A percentile compares a stretch with the other conserved stretches of the same genome.
Conservation (phyloP, 2,113 vertebrate species). For the Glaucidium brasilianum region DNA sequence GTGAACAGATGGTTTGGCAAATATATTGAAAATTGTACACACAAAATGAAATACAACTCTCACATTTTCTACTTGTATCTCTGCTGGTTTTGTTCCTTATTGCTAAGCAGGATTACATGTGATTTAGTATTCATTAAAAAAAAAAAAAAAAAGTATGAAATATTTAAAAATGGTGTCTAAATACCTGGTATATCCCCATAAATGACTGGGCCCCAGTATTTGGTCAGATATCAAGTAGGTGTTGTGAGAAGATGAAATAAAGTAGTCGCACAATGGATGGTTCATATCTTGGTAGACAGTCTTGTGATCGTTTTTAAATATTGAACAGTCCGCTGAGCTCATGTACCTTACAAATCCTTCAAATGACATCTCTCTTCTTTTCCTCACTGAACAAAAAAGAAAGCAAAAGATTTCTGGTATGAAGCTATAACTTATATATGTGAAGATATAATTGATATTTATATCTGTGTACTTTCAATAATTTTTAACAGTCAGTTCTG, state of each 20-base stretch:
- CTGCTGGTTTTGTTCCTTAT: background rate
- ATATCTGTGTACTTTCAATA: background rate
- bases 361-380: constrained; percentile 74
- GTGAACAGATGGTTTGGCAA: background rate
- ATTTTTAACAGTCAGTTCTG: background rate
- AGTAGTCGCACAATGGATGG: constrained; percentile 81
- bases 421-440: background rate
- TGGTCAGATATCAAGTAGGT: constrained; percentile 86
- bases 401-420: background rate
- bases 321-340: constrained; percentile 75
- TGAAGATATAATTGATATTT: background rate
- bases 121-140: background rate
- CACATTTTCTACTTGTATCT: background rate
- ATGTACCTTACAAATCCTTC: constrained; percentile 85
- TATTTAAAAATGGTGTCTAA: background rate
- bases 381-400: constrained; percentile 70
- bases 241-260: constrained; percentile 89
- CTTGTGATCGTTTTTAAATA: constrained; percentile 72
- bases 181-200: constrained; percentile 79
- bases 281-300: constrained; percentile 84
- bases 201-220: constrained; percentile 73
- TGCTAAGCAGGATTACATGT: background rate
- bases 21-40: background rate
- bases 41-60: background rate
- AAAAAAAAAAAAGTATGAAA: background rate